Conservation (phyloP, 2,797 vertebrate genomes). For the Falco peregrinus region DNA sequence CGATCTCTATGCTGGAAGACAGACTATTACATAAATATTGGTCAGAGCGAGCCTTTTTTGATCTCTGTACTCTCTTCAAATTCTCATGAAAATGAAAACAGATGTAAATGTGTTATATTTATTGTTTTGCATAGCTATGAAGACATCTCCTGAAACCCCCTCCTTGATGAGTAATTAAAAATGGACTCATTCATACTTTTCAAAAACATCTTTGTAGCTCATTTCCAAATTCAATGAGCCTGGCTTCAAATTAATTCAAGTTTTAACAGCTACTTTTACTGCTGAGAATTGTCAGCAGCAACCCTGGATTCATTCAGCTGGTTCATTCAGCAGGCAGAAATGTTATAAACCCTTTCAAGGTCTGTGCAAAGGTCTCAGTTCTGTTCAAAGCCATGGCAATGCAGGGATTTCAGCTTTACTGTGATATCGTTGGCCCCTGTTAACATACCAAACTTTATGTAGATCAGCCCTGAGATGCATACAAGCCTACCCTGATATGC, state of each 20-base stretch:
- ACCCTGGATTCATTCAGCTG: neutral
- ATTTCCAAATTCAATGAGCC: conserved; percentile 7
- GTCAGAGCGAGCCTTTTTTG: neutral
- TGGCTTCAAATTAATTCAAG: conserved; percentile 14
- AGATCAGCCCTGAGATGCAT: neutral
- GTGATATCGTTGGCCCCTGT: neutral
- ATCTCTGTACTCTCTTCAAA: neutral
- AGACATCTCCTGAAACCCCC: neutral
- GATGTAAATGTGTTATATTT: neutral
- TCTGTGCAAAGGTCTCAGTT: neutral
- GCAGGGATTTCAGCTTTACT: neutral
- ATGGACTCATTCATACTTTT: neutral
- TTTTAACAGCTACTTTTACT: neutral
- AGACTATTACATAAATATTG: neutral
- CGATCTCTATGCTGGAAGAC: neutral
- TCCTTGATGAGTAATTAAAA: conserved; percentile 43
- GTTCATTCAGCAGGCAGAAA: neutral
- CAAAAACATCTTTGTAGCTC: conserved; percentile 18
- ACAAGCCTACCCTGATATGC: neutral
- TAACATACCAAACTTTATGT: neutral
- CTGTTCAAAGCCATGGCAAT: neutral
- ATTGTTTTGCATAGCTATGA: neutral
- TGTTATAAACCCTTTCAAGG: neutral
- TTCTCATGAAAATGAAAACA: neutral
- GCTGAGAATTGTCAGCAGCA: neutral